Base-by-base conservation (phyloP, 2,797 vertebrate genomes). In the Garrulus glandarius region DNA sequence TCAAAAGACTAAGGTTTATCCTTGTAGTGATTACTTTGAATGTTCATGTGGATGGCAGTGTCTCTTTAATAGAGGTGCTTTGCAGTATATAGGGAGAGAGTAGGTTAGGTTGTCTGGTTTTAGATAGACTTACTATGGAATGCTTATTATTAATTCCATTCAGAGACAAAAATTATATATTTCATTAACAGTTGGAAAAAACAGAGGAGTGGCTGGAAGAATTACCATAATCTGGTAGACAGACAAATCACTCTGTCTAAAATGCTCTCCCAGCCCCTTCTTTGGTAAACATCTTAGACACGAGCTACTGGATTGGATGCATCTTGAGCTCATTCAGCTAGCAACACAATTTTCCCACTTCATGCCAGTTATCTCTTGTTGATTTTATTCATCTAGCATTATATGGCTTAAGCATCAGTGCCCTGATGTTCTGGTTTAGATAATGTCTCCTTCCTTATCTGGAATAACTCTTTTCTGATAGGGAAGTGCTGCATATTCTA, bases 141-240 rank as follows among this genome's bases (percentile, higher is more conserved):
- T 52, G 37, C 0, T 68, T 89, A 69, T 93, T 89, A 71, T 75
- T 95, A 74, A 94, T 92, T 78, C 78, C n/a, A 85, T 78, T 87
- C 82, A 82, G 63, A 87, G 75, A 91, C 43, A 91, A 89, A 88
- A 93, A 87, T 60, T 2, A 60, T 52, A 2, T 36, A 37, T 87
- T 89, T 94, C 76, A 93, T 85, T 94, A 95, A 65, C 69, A 41
- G 50, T 65, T 68, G 47, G 36, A 68, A 79, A 59, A 55, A 91
- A 77, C 19, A 74, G 71, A 93, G 64, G 88, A 81, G 76, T 93
- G 76, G 39, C 57, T 72, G 55, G 60, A 93, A 96, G 92, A 91
- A 92, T 95, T 96, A 96, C 55, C 84, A 84, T 95, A 96, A 96
- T 96, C 95, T 96, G 87, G 46, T 69, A 94, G 93, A 83, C 95